Evolutionary conservation across 2,888 invertebrate genomes (phyloP), one percentile per base, ranked within the genome.

Genomic region (Meiosimyza decipiens): DNA sequence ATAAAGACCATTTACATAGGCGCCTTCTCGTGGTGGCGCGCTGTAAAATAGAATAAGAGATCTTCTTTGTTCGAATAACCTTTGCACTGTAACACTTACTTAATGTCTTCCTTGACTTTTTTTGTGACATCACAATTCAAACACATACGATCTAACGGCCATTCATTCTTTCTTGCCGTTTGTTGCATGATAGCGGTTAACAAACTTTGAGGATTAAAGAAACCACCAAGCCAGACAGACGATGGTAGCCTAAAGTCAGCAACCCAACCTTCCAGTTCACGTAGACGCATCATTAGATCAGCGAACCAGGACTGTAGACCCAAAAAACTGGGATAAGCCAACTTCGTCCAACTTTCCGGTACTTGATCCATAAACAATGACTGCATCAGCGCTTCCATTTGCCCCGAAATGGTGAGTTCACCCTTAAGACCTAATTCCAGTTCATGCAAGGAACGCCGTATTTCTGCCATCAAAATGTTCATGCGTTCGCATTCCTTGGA

Each of bases 121-220:
- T 97, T 97, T 7, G 97, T 97, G 50, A 98, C 97, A 84, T 98
- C 98, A 82, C 96, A 97, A 86, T 95, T 93, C 60, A 98, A 90
- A 83, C 95, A 96, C 97, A 98, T 97, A 86, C 96, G 95, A 88
- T 98, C 97, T 74, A 98, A 89, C 0, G 98, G 97, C 94, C 97
- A 96, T 86, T 97, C 97, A 86, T 97, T 97, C 88, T 94, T 97
- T 63, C 97, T 90, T 1, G 98, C 97, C 70, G 97, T 97, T 87
- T 96, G 96, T 88, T 98, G 98, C 97, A 98, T 97, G 83, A 98
- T 97, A 51, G 98, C 98, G 0, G 98, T 98, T 50, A 98, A 88
- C 87, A 98, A 96, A 12, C 97, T 97, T 87, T 98, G 98, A 0
- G 98, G 98, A 88, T 98, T 98, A 88, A 98, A 98, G 87, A 98